A percentile compares a stretch with the other conserved stretches of the same genome.
These are phyloP conservation scores for Stigmatopora nigra DNA, from an alignment of 2,113 vertebrate species.

Conservation along the genomic window DNA sequence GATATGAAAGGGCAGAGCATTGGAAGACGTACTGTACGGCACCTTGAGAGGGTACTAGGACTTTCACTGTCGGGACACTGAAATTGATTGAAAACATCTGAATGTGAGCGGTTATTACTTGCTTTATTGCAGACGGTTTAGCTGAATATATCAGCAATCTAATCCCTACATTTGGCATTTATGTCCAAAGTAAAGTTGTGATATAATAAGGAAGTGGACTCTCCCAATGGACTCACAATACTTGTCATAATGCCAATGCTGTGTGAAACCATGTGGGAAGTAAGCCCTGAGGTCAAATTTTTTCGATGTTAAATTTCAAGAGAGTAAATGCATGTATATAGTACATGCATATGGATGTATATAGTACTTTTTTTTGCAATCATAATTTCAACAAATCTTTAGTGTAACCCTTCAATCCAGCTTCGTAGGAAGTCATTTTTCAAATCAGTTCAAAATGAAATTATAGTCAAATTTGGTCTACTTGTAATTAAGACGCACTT, in stretches of 20 bases:
- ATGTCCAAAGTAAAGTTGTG: conserved; percentile 21
- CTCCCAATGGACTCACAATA: not conserved
- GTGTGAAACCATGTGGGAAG: not conserved
- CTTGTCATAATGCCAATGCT: not conserved
- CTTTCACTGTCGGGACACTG: conserved; percentile 31
- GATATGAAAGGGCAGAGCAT: conserved; percentile 50
- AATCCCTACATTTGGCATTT: conserved; percentile 12
- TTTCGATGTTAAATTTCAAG: not conserved
- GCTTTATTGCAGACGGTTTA: conserved; percentile 24
- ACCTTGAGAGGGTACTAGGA: conserved; percentile 38
- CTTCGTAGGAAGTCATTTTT: not conserved
- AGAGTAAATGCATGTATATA: not conserved
- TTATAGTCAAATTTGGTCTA: not conserved
- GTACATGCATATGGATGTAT: too few relatives aligned
- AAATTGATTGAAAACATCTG: conserved; percentile 39
- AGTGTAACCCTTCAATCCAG: not conserved
- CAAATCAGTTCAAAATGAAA: not conserved
- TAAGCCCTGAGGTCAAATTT: not conserved
- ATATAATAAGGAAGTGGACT: conserved; percentile 4
- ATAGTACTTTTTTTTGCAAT: not conserved
- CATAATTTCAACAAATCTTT: not conserved
- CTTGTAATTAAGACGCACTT: too few relatives aligned
- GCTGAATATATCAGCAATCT: conserved; percentile 8
- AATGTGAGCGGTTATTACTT: conserved; percentile 24
- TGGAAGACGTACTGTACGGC: conserved; percentile 26